Conservation (phyloP, 2,888 invertebrate species). For the Philaethria dido region DNA sequence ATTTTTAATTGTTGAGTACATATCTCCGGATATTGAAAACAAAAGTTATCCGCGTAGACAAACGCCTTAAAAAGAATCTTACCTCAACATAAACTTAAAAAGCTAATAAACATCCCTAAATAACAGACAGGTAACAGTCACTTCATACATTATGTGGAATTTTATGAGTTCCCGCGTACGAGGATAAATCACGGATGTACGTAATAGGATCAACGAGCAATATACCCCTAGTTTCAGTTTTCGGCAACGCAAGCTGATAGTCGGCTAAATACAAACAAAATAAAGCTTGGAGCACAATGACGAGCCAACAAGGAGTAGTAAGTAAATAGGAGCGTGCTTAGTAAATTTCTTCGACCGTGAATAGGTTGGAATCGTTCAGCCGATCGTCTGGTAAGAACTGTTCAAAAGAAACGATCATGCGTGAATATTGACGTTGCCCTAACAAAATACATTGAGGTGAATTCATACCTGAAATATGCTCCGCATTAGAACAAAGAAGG, state of each 20-base stretch:
- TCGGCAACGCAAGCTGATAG: conserved; percentile 31
- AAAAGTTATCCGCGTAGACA: neutral
- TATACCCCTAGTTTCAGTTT: conserved; percentile 29
- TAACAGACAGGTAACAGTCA: conserved; percentile 12
- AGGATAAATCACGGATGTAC: conserved; percentile 35
- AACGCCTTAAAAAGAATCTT: neutral
- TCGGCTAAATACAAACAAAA: conserved; percentile 37
- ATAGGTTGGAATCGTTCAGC: conserved; percentile 46
- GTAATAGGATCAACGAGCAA: conserved; percentile 34
- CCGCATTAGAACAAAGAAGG: conserved; percentile 30
- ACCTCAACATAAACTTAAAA: neutral
- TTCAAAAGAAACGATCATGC: conserved; percentile 53
- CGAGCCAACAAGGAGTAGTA: conserved; percentile 32
- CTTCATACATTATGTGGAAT: conserved; percentile 25
- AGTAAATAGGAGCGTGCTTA: conserved; percentile 49
- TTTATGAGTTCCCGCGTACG: conserved; percentile 31
- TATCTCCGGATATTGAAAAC: neutral
- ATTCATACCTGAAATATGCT: conserved; percentile 38
- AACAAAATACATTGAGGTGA: conserved; percentile 43
- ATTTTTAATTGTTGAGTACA: neutral
- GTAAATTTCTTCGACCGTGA: conserved; percentile 51
- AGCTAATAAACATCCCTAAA: conserved; percentile 15
- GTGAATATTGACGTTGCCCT: conserved; percentile 53
- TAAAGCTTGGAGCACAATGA: conserved; percentile 36
- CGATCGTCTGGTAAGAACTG: conserved; percentile 49